Evolutionary conservation across 2,113 vertebrate genomes (phyloP).

Genomic region (Cyprinus carpio): DNA sequence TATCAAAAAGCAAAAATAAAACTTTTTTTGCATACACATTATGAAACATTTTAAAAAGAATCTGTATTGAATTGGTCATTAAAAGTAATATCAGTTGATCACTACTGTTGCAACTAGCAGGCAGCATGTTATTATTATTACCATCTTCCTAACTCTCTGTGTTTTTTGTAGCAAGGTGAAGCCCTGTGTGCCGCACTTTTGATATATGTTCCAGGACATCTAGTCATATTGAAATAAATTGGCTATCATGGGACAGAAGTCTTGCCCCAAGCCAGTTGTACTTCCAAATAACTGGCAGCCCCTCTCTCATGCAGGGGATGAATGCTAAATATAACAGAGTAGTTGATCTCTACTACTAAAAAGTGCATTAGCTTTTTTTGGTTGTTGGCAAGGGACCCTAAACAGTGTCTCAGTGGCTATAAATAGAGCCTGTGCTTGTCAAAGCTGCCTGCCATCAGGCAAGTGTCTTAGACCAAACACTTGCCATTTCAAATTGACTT

Average conservation of each 20-base stretch:
- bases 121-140: not conserved
- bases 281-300: not conserved
- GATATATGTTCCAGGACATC: not conserved
- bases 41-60: not conserved
- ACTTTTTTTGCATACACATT: not conserved
- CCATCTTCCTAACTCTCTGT: not conserved
- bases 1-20: not conserved
- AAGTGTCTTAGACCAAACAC: conserved; percentile 38
- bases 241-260: conserved; percentile 17
- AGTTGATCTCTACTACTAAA: not conserved
- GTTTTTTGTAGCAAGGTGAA: not conserved
- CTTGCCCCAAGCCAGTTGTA: not conserved
- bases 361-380: not conserved
- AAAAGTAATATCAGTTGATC: not conserved
- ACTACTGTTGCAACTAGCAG: not conserved
- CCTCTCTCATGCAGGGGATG: not conserved
- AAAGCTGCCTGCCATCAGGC: conserved; percentile 22
- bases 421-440: conserved; percentile 36
- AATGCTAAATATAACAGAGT: conserved; percentile 6
- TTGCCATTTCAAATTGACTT: conserved; percentile 25
- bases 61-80: not conserved
- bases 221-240: not conserved
- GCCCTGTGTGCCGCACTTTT: not conserved
- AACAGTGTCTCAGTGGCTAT: not conserved
- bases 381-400: not conserved